phyloP scores from a whole-genome alignment of 1,140 invertebrate species.

The Telenomus remus region DNA sequence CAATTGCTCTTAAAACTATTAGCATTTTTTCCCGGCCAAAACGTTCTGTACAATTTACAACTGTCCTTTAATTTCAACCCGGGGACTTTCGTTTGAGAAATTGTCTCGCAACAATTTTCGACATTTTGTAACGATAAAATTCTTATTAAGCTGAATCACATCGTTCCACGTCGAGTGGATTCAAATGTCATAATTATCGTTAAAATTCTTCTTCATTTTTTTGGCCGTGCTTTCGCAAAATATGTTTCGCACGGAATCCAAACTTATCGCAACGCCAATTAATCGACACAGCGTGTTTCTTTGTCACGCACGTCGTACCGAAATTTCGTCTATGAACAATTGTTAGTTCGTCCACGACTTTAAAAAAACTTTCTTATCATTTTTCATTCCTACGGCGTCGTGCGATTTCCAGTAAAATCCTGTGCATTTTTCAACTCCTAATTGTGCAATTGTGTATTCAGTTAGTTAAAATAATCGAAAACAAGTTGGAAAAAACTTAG shows the following conservation, averaged over 20 bases:
- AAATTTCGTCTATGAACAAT: constrained; percentile 18
- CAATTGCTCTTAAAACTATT: constrained; percentile 52
- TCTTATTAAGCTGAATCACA: too few relatives aligned
- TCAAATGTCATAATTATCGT: too few relatives aligned
- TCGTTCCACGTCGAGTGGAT: too few relatives aligned
- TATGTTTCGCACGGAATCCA: too few relatives aligned
- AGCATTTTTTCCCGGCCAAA: constrained; percentile 23
- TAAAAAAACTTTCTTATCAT: constrained; percentile 20
- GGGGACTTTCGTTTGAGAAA: not conserved
- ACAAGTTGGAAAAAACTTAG: too few relatives aligned
- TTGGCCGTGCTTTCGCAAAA: too few relatives aligned
- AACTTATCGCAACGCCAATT: too few relatives aligned
- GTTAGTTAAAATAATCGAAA: not conserved
- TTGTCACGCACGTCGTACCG: constrained; percentile 4
- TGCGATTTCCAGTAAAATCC: constrained; percentile 15
- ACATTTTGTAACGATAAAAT: too few relatives aligned
- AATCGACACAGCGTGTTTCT: too few relatives aligned
- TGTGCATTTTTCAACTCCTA: too few relatives aligned
- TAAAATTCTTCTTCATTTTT: too few relatives aligned
- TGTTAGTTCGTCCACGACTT: constrained; percentile 16
- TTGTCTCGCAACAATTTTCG: not conserved
- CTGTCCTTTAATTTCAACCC: constrained; percentile 1
- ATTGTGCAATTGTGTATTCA: too few relatives aligned
- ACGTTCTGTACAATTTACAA: constrained; percentile 43
- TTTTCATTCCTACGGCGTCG: constrained; percentile 11